Evolutionary conservation across 2,888 invertebrate genomes (phyloP).

Genomic region (Drosophila kambysellisi): DNA sequence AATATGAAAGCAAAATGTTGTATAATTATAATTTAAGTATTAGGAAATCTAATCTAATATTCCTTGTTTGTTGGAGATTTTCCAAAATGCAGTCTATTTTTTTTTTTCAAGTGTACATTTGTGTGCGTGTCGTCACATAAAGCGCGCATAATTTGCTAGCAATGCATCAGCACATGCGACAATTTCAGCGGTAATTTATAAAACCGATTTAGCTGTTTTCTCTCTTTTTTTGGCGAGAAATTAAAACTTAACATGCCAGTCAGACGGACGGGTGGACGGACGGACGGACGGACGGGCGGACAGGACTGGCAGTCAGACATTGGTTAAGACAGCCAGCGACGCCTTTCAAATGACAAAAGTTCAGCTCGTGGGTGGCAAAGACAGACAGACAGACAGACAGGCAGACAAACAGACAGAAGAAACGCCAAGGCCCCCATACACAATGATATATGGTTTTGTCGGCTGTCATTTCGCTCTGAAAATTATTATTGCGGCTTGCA

Average conservation of each 20-base stretch:
- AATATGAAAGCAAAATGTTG: not conserved
- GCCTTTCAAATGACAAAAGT: conserved; percentile 80
- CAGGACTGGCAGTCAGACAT: conserved; percentile 52
- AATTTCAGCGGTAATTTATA: conserved; percentile 77
- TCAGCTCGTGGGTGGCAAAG: conserved; percentile 79
- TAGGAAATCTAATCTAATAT: not conserved
- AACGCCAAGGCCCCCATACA: conserved; percentile 48
- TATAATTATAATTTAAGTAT: not conserved
- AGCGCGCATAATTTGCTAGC: conserved; percentile 78
- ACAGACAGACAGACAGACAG: conserved; percentile 46
- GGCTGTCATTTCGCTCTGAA: conserved; percentile 81
- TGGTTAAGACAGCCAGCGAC: conserved; percentile 72
- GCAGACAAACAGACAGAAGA: conserved; percentile 54
- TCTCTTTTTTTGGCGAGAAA: conserved; percentile 54
- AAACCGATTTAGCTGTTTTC: conserved; percentile 49
- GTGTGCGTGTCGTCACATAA: conserved; percentile 32
- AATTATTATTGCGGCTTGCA: conserved; percentile 73
- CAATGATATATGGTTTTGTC: conserved; percentile 83
- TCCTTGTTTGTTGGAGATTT: not conserved
- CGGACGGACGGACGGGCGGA: not conserved
- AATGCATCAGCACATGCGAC: conserved; percentile 76
- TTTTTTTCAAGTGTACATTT: not conserved
- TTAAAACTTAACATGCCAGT: conserved; percentile 64
- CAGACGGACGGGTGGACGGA: not conserved
- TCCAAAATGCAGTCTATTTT: not conserved